Percentiles rank a stretch among this genome's conserved stretches.
Conservation (phyloP, 2,888 invertebrate species). For the Trilocha varians region DNA sequence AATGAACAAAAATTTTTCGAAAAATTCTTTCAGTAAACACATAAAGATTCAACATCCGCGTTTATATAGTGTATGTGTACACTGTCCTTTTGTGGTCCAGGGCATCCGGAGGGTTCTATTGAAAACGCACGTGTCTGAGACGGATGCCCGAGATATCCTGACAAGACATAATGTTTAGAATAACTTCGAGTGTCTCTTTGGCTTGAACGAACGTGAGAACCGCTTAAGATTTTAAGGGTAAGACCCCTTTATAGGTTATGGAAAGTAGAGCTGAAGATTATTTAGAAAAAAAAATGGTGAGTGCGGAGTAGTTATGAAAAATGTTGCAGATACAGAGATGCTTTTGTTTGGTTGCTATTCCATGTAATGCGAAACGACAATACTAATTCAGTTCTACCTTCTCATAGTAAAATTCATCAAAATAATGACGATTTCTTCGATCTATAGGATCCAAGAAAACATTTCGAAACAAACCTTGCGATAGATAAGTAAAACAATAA, state of each 20-base stretch:
- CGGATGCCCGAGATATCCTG: constrained; percentile 42
- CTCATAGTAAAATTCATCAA: too few relatives aligned
- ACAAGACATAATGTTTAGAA: constrained; percentile 21
- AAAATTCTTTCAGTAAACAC: constrained; percentile 3
- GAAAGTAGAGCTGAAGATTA: too few relatives aligned
- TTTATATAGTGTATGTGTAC: constrained; percentile 15
- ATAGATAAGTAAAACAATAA: background rate
- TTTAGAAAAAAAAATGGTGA: too few relatives aligned
- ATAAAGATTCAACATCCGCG: constrained; percentile 15
- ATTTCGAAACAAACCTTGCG: background rate
- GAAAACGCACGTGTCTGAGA: constrained; percentile 60
- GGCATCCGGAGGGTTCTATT: constrained; percentile 59
- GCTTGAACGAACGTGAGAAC: background rate
- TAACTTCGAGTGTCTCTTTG: constrained; percentile 23
- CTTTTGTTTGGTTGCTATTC: too few relatives aligned
- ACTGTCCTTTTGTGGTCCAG: constrained; percentile 29
- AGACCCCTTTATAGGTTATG: too few relatives aligned
- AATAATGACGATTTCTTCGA: too few relatives aligned
- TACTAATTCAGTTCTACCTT: too few relatives aligned
- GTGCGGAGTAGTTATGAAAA: too few relatives aligned
- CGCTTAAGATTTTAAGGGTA: background rate
- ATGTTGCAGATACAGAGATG: too few relatives aligned
- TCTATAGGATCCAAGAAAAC: too few relatives aligned
- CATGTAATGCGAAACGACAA: too few relatives aligned
- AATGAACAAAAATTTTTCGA: background rate